Conservation (phyloP, 2,888 invertebrate species). For the Morpho helenor region DNA sequence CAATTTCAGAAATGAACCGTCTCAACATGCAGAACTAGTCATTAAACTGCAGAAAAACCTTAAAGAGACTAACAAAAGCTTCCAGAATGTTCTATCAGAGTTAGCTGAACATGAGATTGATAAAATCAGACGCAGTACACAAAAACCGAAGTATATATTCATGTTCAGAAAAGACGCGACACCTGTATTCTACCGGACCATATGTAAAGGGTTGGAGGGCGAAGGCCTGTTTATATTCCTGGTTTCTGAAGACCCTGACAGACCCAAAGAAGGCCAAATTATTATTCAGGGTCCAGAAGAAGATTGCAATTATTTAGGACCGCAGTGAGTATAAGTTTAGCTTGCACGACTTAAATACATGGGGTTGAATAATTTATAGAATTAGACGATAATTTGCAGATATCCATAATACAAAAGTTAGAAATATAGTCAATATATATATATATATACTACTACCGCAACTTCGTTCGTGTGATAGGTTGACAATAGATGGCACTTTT, state of each 20-base stretch:
- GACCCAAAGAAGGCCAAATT: slow-evolving; percentile 74
- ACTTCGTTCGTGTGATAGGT: no score
- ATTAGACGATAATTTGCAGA: no score
- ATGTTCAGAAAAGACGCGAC: slow-evolving; percentile 87
- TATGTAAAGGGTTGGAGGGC: slow-evolving; percentile 82
- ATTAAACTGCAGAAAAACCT: slow-evolving; percentile 85
- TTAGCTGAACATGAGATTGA: slow-evolving; percentile 84
- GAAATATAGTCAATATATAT: no score
- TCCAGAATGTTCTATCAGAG: slow-evolving; percentile 83
- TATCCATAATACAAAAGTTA: no score
- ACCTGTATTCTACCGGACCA: slow-evolving; percentile 85
- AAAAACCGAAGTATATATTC: slow-evolving; percentile 76
- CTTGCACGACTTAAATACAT: no score
- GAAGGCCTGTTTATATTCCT: slow-evolving; percentile 82
- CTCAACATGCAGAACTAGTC: slow-evolving; percentile 84
- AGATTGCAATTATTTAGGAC: slow-evolving; percentile 74
- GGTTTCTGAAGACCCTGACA: slow-evolving; percentile 85
- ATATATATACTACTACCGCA: no score
- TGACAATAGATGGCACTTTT: no score
- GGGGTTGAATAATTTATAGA: no score
- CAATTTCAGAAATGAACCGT: slow-evolving; percentile 82
- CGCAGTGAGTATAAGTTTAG: slow-evolving; percentile 71
- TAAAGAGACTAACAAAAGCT: slow-evolving; percentile 81
- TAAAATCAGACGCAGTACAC: slow-evolving; percentile 69
- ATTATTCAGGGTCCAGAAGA: slow-evolving; percentile 77